Evolutionary conservation across 2,888 invertebrate genomes (phyloP), one percentile per base, ranked within the genome.

Genomic region (Cheilosia scutellata): DNA sequence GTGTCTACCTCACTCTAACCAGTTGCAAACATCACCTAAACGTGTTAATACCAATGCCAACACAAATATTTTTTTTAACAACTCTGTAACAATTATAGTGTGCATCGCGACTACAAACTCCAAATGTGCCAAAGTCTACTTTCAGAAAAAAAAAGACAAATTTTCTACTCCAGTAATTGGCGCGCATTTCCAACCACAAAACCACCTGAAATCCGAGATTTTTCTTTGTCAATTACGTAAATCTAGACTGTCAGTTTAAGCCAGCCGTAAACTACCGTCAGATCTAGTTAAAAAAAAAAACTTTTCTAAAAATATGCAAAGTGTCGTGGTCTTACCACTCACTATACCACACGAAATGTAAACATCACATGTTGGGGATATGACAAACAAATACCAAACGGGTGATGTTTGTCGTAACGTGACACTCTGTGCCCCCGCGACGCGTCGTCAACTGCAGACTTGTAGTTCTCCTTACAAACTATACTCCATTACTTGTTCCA

Each of bases 401-500:
- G 68, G 51, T 55, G 29, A 71, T 44, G 25, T 42, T 62, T 49
- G 27, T 16, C 42, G 79, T 74, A 78, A 83, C 57, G 16, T 63
- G 63, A 83, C 40, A 57, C 40, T 51, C 40, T 13, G 42, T 13
- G 42, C n/a, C 16, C 13, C 20, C 37, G 53, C 27, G 33, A 47
- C 37, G 68, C 40, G 9, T 49, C 40, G 60, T 65, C 65, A 3
- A 42, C 44, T 63, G 62, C 33, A 44, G 9, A 72, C 51, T 51
- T 20, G 37, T 20, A 20, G 20, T 65, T 74, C 55, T 47, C 47
- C 53, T 58, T 51, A 37, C 37, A 11, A 37, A 37, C 33, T 37
- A 65, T 31, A n/a, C 55, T 53, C 63, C 57, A 44, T 62, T 40
- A 40, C 62, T 47, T 82, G 72, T 62, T 86, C 44, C 72, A 72